Evolutionary conservation across 2,888 invertebrate species (phyloP), one percentile per base, ranked within the genome.

Genomic region (Dicroscelio sp.): DNA sequence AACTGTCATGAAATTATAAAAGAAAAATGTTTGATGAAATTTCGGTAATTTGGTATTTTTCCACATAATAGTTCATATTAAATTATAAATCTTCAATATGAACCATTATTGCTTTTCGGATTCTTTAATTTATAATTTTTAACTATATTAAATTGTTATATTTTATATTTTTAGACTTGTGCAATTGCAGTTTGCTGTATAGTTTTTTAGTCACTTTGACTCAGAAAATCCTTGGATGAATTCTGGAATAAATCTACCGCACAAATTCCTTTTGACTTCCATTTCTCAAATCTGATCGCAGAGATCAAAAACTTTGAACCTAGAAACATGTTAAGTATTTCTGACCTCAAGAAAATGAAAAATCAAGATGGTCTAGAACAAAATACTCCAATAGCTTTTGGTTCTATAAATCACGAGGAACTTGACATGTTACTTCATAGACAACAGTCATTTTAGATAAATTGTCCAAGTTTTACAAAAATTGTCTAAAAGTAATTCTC

Each of bases 121-220:
- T n/a, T n/a, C n/a, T n/a, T n/a, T n/a, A n/a, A n/a, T n/a, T n/a
- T n/a, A n/a, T n/a, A n/a, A n/a, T n/a, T 25, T 58, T 58, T 1
- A 33, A 79, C 2, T 43, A 60, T 8, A 63, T 30, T 43, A 48
- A 43, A 43, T 31, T 55, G 14, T 33, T 23, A 12, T n/a, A 6
- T 69, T 69, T 69, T 55, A 60, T 48, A 82, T 55, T 92, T 96
- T 97, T 89, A 98, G 98, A 97, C 98, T 93, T 97, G 98, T 93
- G 97, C 97, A 25, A 95, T 98, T 67, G 97, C 98, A 23, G 95
- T 98, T 88, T 98, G 98, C 63, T 98, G 98, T 97, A 97, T 97
- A 87, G 97, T 98, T 27, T 97, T 97, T 94, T 98, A 98, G 93
- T 96, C 98, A 0, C 96, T 97, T 67, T 96, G 97, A 87, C 93